A percentile compares a stretch with the other conserved stretches of the same genome.
These are phyloP conservation scores for Channa argus DNA, from an alignment of 2,113 vertebrate species.

Conservation along the genomic window DNA sequence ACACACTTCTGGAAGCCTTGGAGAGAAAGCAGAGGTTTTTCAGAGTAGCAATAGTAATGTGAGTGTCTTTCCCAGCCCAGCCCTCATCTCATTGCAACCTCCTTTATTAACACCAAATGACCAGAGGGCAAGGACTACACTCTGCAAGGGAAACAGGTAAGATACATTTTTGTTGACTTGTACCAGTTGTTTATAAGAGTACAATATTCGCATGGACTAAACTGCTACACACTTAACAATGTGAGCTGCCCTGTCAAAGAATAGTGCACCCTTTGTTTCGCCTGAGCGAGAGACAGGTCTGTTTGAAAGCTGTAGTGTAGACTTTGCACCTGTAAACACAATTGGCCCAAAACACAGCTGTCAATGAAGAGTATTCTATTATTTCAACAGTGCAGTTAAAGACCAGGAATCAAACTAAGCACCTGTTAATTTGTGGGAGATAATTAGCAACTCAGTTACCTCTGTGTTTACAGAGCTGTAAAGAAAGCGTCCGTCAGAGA, in stretches of 20 bases:
- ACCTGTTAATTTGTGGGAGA: conserved; percentile 77
- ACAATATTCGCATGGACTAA: neutral
- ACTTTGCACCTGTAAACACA: conserved; percentile 81
- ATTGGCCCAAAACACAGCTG: conserved; percentile 40
- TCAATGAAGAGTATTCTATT: conserved; percentile 52
- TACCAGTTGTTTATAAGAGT: conserved; percentile 3
- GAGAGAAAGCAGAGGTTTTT: conserved; percentile 81
- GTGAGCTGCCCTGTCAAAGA: conserved; percentile 31
- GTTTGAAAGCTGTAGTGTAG: conserved; percentile 60
- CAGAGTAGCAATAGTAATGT: conserved; percentile 70
- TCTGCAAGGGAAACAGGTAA: conserved; percentile 80
- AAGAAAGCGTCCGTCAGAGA: conserved; percentile 42
- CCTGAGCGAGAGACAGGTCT: conserved; percentile 48
- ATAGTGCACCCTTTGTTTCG: conserved; percentile 70
- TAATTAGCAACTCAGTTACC: conserved; percentile 75
- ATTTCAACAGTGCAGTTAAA: conserved; percentile 50
- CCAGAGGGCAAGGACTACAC: conserved; percentile 64
- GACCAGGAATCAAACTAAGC: conserved; percentile 69
- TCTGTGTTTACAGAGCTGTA: conserved; percentile 66
- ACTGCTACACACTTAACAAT: conserved; percentile 13
- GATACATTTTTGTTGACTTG: conserved; percentile 32
- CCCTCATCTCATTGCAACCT: conserved; percentile 76
- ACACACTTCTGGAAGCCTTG: conserved; percentile 77
- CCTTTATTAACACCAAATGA: conserved; percentile 71
- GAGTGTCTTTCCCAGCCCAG: conserved; percentile 66